Evolutionary conservation across 2,797 vertebrate species (phyloP), one percentile per base, ranked within the genome.

Genomic region (Cygnus olor): DNA sequence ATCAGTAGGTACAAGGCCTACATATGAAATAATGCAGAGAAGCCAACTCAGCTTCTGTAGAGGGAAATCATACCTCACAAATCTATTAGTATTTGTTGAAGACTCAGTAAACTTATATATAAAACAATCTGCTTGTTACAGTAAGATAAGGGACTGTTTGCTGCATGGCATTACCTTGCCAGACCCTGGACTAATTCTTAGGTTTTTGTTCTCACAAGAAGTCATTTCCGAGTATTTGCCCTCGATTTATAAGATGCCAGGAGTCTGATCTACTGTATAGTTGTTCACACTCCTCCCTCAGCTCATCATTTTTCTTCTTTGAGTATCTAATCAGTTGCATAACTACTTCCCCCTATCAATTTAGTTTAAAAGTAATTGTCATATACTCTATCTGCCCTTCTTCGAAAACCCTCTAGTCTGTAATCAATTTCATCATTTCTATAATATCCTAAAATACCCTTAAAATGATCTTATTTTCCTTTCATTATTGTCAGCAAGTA

Each of bases 241-340:
- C 61, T 88, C 69, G 32, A 51, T 90, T 82, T 83, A 9, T 85
- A 61, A 65, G n/a, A 42, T 65, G n/a, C 45, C 20, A 16, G 65
- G 16, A 80, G n/a, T 78, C 71, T 80, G 30, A 79, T 91, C 51
- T 85, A 27, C 18, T 72, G 25, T 56, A 2, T 66, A 60, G 60
- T 61, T 76, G 51, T 64, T 88, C 57, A 40, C 18, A n/a, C 65
- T 86, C 18, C 21, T 83, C 51, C 69, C 19, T 76, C 74, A 77
- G 56, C n/a, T 90, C 60, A 81, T 88, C 6, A 30, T 66, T 71
- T 72, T 90, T 80, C 78, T 88, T 94, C 28, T 90, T 58, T 92
- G 56, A 51, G 80, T 89, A 73, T 85, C 68, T 91, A 36, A 77
- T 85, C 74, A 64, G 64, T 70, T 63, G 58, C 56, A 53, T 81